Evolutionary conservation across 2,113 vertebrate species (phyloP).

Genomic region (Mirounga angustirostris): DNA sequence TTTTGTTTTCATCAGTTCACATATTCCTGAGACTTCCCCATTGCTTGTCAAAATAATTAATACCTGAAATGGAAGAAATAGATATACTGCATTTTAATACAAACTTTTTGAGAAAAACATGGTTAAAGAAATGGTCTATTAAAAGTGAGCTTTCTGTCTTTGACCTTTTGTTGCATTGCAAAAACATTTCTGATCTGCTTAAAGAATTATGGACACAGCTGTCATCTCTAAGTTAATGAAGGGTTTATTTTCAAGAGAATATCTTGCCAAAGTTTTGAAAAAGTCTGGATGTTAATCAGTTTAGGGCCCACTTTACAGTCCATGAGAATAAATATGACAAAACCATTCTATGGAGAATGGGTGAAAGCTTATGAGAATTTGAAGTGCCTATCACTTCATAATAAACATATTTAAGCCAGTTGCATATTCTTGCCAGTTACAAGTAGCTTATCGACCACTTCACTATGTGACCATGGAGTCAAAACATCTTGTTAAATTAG

Average conservation of each 20-base stretch:
- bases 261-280: conserved; percentile 39
- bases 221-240: conserved; percentile 60
- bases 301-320: background rate
- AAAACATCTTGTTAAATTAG: conserved; percentile 36
- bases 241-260: conserved; percentile 53
- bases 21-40: conserved; percentile 70
- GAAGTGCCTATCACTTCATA: background rate
- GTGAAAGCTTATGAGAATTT: conserved; percentile 25
- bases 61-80: conserved; percentile 68
- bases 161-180: conserved; percentile 71
- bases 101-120: conserved; percentile 57
- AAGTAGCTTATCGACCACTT: background rate
- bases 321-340: conserved; percentile 45
- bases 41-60: conserved; percentile 83
- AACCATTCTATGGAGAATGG: background rate
- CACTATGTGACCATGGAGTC: background rate
- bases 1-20: conserved; percentile 74
- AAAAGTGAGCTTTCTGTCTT: conserved; percentile 64
- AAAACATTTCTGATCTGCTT: conserved; percentile 71
- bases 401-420: background rate
- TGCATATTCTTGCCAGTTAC: background rate
- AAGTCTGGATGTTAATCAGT: conserved; percentile 51
- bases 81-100: conserved; percentile 76
- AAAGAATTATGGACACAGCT: conserved; percentile 59
- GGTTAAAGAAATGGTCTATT: conserved; percentile 63